phyloP scores from a whole-genome alignment of 2,113 vertebrate genomes.

The Pituophis catenifer region DNA sequence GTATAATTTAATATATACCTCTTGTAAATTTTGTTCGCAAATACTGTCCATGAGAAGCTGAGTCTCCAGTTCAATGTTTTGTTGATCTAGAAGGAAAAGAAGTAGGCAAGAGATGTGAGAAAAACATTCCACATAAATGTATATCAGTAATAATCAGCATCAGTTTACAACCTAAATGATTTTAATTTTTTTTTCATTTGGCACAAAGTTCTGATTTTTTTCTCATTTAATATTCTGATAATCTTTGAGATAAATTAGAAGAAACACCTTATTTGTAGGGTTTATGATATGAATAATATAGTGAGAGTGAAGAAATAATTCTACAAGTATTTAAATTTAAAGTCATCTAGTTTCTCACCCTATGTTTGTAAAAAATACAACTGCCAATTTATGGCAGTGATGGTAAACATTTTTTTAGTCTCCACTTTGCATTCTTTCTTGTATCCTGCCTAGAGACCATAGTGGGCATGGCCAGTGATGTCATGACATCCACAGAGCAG shows the following conservation, averaged over 20 bases:
- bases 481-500: neutral
- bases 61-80: constrained; percentile 79
- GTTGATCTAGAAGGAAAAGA: constrained; percentile 70
- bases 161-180: neutral
- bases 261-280: neutral
- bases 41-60: constrained; percentile 75
- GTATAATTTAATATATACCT: constrained; percentile 67
- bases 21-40: constrained; percentile 72
- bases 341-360: neutral
- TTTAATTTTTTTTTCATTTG: neutral
- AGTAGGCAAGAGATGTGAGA: neutral
- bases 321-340: neutral
- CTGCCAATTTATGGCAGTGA: neutral
- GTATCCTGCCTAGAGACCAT: neutral
- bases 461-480: neutral
- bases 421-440: neutral
- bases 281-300: neutral
- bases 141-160: neutral
- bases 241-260: neutral
- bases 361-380: neutral
- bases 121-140: neutral
- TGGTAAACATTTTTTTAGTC: neutral
- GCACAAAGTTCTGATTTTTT: neutral
- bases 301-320: neutral
- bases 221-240: neutral